Base-by-base conservation (phyloP, 2,888 invertebrate genomes). In the Ormyrus pomaceus region DNA sequence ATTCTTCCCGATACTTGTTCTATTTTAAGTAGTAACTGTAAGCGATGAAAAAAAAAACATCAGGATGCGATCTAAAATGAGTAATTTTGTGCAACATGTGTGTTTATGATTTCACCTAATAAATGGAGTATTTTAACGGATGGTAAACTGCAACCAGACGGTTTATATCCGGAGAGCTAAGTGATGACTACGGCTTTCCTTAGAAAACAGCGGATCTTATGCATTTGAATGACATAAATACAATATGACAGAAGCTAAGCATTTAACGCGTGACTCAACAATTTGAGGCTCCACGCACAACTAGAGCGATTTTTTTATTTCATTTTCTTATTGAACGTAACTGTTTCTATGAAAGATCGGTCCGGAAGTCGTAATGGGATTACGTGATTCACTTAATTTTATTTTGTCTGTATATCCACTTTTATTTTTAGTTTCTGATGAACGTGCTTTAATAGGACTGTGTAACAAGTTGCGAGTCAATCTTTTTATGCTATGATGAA, bases 141-240 rank as follows among this genome's bases (percentile, higher is more conserved):
- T 59, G 8, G 11, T 11, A 62, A 66, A 58, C 66, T 66, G 66
- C 74, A 66, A 53, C 66, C 45, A 13, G 50, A 65, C 66, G 51
- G 66, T 75, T 74, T 59, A 9, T 55, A 64, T 64, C 64, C 64
- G 64, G 64, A 64, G 46, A 45, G 48, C 45, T 75, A 75, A 75
- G 74, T 75, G 74, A 51, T 75, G 74, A 75, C 74, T 75, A 6
- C n/a, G 58, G 48, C 34, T 59, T 66, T 75, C 65, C 59, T 75
- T 48, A 66, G 74, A 75, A 75, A 59, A 59, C 50, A 51, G 3
- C 48, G 59, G 56, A 56, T 55, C 55, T 66, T 8, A n/a, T 66
- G 66, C 64, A 73, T 73, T 64, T 45, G 55, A 73, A 55, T 73
- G 72, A 48, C 62, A 73, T 73, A 73, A 55, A 64, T 62, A 55